These are phyloP conservation scores for Euglossa dilemma DNA, from an alignment of 1,140 invertebrate genomes.

Conservation along the genomic window DNA sequence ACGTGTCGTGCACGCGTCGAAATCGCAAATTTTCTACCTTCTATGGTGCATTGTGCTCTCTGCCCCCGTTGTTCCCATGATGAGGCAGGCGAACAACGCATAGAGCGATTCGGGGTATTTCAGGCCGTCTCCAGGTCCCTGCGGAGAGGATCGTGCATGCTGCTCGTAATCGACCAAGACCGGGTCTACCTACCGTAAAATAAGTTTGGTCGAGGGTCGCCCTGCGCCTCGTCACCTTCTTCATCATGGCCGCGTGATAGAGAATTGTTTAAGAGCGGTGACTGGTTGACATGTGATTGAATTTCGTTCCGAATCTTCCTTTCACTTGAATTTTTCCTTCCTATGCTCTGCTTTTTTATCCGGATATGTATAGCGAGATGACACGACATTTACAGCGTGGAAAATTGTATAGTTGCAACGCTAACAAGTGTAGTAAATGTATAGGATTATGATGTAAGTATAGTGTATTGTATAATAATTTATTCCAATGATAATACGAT, in stretches of 20 bases:
- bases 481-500: no score
- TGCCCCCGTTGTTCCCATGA: conserved; percentile 44
- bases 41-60: conserved; percentile 43
- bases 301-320: background rate
- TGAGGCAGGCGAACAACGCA: conserved; percentile 20
- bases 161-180: conserved; percentile 33
- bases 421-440: no score
- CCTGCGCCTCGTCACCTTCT: conserved; percentile 30
- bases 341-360: no score
- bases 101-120: conserved; percentile 11
- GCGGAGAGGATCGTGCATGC: background rate
- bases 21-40: conserved; percentile 57
- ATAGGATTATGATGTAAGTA: no score
- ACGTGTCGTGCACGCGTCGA: conserved; percentile 49
- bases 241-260: conserved; percentile 21
- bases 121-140: background rate
- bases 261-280: conserved; percentile 43
- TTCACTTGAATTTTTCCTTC: background rate
- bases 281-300: background rate
- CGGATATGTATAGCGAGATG: no score
- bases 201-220: conserved; percentile 26
- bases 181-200: conserved; percentile 34
- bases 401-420: no score
- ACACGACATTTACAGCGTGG: no score
- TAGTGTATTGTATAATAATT: no score